Evolutionary conservation across 53 echinoderm and acorn worm genomes (phyloP).

Genomic region (Astropecten irregularis): DNA sequence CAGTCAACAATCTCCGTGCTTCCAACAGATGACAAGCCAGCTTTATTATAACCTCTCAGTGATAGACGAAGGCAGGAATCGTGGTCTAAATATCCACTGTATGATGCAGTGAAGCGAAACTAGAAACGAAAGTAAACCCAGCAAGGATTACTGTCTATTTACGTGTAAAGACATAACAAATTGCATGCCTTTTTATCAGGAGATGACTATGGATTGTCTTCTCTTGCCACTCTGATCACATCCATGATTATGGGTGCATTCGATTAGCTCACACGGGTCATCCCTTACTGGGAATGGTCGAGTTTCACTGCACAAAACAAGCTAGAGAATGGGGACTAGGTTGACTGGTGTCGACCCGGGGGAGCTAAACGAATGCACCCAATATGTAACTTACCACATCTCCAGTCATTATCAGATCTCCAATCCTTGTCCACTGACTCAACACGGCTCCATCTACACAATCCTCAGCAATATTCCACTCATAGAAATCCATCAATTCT

Average conservation of each 20-base stretch:
- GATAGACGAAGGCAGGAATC: constrained; percentile 28
- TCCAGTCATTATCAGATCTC: not conserved
- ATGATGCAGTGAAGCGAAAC: constrained; percentile 15
- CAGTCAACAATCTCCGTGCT: constrained; percentile 41
- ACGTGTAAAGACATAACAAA: no score
- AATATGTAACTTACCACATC: constrained; percentile 16
- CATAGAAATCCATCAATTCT: constrained; percentile 62
- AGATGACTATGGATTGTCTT: no score
- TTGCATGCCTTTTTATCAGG: not conserved
- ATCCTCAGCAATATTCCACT: constrained; percentile 45
- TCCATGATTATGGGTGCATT: no score
- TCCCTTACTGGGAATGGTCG: no score
- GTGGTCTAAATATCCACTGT: not conserved
- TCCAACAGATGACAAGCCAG: constrained; percentile 42
- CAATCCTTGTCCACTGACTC: constrained; percentile 1
- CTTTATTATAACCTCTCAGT: constrained; percentile 53
- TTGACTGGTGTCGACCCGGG: no score
- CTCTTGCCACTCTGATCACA: no score
- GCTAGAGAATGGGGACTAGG: no score
- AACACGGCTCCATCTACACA: constrained; percentile 23
- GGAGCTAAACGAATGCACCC: no score
- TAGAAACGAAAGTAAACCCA: no score
- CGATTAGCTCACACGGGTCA: no score
- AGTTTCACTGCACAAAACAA: no score
- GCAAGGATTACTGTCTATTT: no score